A percentile compares a stretch with the other conserved stretches of the same genome.
phyloP scores from a whole-genome alignment of 2,797 vertebrate genomes.

The Rhynchonycteris naso region DNA sequence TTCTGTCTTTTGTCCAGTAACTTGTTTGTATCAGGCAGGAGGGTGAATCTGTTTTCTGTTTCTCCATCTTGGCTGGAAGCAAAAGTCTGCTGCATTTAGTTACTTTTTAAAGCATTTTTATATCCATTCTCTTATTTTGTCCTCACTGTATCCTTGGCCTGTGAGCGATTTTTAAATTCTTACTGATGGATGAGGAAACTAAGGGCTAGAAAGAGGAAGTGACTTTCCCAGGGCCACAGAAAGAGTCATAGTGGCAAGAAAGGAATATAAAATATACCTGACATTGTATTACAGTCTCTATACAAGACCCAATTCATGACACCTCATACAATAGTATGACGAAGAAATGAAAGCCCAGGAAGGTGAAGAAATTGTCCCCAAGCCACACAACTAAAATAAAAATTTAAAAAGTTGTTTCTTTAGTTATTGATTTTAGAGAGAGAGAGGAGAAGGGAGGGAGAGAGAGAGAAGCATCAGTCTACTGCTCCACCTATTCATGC shows the following conservation, averaged over 20 bases:
- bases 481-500: too few relatives aligned
- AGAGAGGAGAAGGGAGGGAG: too few relatives aligned
- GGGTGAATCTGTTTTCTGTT: background rate
- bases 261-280: background rate
- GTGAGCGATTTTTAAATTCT: background rate
- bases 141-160: background rate
- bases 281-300: background rate
- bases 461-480: too few relatives aligned
- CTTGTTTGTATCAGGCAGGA: background rate
- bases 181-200: background rate
- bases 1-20: background rate
- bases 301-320: background rate
- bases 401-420: too few relatives aligned
- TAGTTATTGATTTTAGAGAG: too few relatives aligned
- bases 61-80: slow-evolving; percentile 18
- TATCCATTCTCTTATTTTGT: background rate
- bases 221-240: background rate
- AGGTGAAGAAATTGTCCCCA: background rate
- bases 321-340: background rate
- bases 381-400: background rate
- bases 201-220: background rate
- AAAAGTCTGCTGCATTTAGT: background rate
- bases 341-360: background rate
- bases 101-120: slow-evolving; percentile 27
- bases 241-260: background rate